A percentile compares a stretch with the other conserved stretches of the same genome.
phyloP scores from a whole-genome alignment of 2,888 invertebrate genomes.

The Julus scanicus region DNA sequence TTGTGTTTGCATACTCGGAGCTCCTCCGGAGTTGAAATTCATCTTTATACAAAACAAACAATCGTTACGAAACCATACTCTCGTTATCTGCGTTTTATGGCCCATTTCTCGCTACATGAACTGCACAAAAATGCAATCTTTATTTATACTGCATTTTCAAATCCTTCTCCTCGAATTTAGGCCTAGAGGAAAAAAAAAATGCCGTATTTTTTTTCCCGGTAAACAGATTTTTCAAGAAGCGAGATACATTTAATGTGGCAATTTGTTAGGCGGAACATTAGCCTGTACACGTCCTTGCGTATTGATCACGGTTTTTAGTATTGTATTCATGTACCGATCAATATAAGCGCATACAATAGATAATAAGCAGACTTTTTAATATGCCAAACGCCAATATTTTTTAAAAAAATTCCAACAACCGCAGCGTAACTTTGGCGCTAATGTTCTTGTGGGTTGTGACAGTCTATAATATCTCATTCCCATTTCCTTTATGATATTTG shows the following conservation, averaged over 20 bases:
- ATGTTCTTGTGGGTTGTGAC: not conserved
- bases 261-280: not conserved
- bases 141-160: conserved; percentile 36
- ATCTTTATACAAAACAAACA: conserved; percentile 28
- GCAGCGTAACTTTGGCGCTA: not conserved
- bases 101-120: conserved; percentile 49
- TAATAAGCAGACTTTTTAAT: not conserved
- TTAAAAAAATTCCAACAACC: not conserved
- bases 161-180: not conserved
- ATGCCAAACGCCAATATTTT: not conserved
- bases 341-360: not conserved
- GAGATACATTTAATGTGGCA: not conserved
- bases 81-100: conserved; percentile 50
- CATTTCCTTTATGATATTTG: no score
- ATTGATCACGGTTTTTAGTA: not conserved
- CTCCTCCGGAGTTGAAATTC: not conserved
- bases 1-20: not conserved
- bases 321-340: not conserved
- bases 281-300: not conserved
- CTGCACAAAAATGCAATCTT: conserved; percentile 46
- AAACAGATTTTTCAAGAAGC: not conserved
- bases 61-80: conserved; percentile 27
- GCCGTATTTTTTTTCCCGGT: not conserved
- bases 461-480: no score
- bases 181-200: not conserved